Evolutionary conservation across 2,797 vertebrate genomes (phyloP).

Genomic region (Lacerta bilineata): DNA sequence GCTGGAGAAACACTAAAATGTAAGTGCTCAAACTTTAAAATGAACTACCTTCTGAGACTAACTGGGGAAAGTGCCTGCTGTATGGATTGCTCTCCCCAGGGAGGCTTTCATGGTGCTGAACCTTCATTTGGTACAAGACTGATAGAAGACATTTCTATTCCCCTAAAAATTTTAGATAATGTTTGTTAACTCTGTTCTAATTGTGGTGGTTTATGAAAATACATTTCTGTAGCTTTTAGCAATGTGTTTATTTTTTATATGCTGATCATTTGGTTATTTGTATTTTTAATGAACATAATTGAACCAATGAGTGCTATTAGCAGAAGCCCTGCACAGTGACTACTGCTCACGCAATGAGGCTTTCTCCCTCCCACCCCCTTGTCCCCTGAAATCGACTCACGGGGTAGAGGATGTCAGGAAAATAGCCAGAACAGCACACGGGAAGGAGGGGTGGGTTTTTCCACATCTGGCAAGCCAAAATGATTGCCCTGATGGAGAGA

Average conservation of each 20-base stretch:
- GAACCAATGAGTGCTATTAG: too few species aligned
- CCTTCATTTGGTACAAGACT: not conserved
- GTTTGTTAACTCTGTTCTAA: not conserved
- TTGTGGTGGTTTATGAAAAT: not conserved
- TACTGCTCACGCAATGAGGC: too few species aligned
- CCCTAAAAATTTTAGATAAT: not conserved
- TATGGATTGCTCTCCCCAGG: not conserved
- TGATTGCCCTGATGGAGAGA: too few species aligned
- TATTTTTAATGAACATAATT: too few species aligned
- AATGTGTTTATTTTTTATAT: not conserved
- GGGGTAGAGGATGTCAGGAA: too few species aligned
- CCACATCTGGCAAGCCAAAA: too few species aligned
- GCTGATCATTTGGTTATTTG: not conserved
- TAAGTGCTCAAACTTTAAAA: conserved; percentile 78
- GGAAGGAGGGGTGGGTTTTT: too few species aligned
- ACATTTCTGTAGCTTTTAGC: not conserved
- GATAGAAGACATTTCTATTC: not conserved
- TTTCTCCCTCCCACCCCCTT: too few species aligned
- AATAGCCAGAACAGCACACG: too few species aligned
- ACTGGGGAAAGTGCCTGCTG: not conserved
- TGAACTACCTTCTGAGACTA: not conserved
- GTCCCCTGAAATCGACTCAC: too few species aligned
- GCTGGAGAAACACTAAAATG: conserved; percentile 99
- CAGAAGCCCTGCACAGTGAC: too few species aligned
- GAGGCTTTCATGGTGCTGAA: not conserved